Percentiles rank a stretch among this genome's conserved stretches.
phyloP scores from a whole-genome alignment of 2,888 invertebrate genomes.

The Dioctria rufipes region DNA sequence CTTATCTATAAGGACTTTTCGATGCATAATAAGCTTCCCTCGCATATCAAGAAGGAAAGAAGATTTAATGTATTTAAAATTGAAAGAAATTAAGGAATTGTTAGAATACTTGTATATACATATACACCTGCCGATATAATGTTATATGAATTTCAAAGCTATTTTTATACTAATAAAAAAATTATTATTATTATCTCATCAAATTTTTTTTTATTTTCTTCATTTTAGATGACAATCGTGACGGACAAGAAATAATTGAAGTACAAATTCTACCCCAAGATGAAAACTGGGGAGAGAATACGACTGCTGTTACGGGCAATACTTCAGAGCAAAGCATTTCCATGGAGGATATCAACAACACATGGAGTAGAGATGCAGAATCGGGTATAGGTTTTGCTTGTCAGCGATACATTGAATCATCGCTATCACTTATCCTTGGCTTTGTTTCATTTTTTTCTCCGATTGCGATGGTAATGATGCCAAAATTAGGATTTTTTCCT shows the following conservation, averaged over 20 bases:
- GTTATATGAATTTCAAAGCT: too few species aligned
- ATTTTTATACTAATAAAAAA: too few species aligned
- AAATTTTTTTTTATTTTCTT: too few species aligned
- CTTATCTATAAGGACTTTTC: too few species aligned
- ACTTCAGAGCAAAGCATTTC: conserved; percentile 97
- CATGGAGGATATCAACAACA: conserved; percentile 90
- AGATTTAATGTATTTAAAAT: too few species aligned
- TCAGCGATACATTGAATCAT: conserved; percentile 87
- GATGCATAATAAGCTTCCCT: too few species aligned
- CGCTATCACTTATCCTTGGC: conserved; percentile 84
- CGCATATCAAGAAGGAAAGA: too few species aligned
- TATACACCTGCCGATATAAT: too few species aligned
- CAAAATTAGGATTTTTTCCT: conserved; percentile 89
- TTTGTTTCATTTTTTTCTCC: conserved; percentile 92
- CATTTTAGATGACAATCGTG: conserved; percentile 76
- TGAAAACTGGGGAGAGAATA: conserved; percentile 99
- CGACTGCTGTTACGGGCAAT: conserved; percentile 96
- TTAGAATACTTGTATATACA: too few species aligned
- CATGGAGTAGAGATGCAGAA: conserved; percentile 86
- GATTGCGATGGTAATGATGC: conserved; percentile 93
- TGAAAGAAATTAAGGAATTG: too few species aligned
- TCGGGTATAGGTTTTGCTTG: conserved; percentile 82
- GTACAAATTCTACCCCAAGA: conserved; percentile 97
- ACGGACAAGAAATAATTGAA: conserved; percentile 94
- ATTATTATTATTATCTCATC: too few species aligned